Evolutionary conservation across 2,113 vertebrate genomes (phyloP).

Genomic region (Sclerurus mexicanus): DNA sequence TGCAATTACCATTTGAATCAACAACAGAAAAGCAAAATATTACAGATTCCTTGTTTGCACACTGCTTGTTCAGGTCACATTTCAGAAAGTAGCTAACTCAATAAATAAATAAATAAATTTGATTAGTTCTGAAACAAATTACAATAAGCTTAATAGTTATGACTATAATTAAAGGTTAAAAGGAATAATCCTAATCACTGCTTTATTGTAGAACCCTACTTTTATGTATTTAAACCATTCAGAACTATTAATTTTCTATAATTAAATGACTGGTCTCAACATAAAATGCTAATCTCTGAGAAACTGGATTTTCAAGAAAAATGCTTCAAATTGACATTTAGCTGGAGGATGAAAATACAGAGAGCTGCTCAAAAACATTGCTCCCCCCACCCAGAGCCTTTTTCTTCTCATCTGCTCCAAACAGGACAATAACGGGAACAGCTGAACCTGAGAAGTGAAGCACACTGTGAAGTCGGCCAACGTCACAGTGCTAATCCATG

Average conservation of each 20-base stretch:
- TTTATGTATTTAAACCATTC: not conserved
- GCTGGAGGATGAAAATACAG: not conserved
- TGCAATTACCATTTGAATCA: not conserved
- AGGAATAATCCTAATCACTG: not conserved
- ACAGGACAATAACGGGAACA: not conserved
- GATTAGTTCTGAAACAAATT: not conserved
- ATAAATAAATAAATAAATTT: not conserved
- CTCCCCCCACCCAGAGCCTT: not conserved
- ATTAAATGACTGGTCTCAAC: not conserved
- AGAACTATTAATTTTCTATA: constrained; percentile 11
- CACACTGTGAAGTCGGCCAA: not conserved
- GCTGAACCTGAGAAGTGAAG: not conserved
- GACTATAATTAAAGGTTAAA: not conserved
- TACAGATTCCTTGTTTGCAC: not conserved
- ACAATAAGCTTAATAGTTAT: not conserved
- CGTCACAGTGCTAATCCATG: not conserved
- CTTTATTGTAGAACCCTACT: not conserved
- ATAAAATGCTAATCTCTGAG: not conserved
- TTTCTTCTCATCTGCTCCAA: not conserved
- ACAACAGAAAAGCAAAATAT: not conserved
- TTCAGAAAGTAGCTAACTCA: not conserved
- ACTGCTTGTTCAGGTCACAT: not conserved
- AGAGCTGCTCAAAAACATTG: not conserved
- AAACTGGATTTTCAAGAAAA: not conserved
- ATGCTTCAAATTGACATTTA: not conserved